Evolutionary conservation across 2,888 invertebrate species (phyloP).

Genomic region (Agonopterix heracliana): DNA sequence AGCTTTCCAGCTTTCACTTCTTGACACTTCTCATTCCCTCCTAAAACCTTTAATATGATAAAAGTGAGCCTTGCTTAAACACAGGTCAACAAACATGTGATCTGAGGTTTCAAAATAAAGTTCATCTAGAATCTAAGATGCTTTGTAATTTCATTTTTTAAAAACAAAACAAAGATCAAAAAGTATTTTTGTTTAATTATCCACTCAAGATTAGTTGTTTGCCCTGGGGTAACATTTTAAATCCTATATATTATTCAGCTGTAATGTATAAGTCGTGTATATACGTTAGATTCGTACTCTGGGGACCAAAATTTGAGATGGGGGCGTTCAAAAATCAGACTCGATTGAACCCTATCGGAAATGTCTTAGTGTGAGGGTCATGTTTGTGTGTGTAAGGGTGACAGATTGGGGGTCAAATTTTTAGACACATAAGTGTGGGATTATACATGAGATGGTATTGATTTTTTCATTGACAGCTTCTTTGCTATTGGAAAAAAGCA

Average conservation of each 20-base stretch:
- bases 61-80: no score
- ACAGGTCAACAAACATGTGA: no score
- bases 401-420: constrained; percentile 23
- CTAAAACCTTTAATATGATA: no score
- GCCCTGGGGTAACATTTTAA: constrained; percentile 34
- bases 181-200: constrained; percentile 1
- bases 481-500: no score
- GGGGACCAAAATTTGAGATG: constrained; percentile 41
- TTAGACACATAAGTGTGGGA: constrained; percentile 15
- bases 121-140: no score
- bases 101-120: no score
- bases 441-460: constrained; percentile 7
- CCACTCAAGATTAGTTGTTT: constrained; percentile 1
- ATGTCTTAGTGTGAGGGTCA: constrained; percentile 15
- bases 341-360: constrained; percentile 31
- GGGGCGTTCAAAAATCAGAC: constrained; percentile 49
- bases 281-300: constrained; percentile 37
- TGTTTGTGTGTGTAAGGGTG: constrained; percentile 21
- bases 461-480: not conserved
- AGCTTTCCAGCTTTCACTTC: no score
- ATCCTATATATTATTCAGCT: constrained; percentile 44
- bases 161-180: no score
- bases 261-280: constrained; percentile 39
- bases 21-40: no score
- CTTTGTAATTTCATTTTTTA: no score